Evolutionary conservation across 2,797 vertebrate genomes (phyloP), one percentile per base, ranked within the genome.

Genomic region (Chelon labrosus): DNA sequence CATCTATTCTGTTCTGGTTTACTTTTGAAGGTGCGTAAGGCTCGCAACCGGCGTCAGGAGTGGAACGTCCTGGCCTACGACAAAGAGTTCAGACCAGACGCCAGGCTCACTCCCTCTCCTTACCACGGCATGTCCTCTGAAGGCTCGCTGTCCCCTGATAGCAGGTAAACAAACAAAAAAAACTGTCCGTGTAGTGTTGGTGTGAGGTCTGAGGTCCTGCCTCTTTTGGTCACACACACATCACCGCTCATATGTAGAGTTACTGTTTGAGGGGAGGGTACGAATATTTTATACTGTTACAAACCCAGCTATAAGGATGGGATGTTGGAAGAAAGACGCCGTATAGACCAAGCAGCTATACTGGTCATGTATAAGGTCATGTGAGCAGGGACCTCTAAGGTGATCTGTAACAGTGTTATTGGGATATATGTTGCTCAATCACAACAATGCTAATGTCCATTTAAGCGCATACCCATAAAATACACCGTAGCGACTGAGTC

Each of bases 31-130:
- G 92, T 93, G 77, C 93, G 97, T 35, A 97, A 98, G 84, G 97
- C 97, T 50, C 95, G 97, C 8, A 97, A 97, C 90, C 93, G 97
- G 3, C 96, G 96, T 1, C 96, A 97, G 91, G 96, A 97, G 91
- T 98, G 97, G 97, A 97, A 96, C 81, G 95, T 98, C 75, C 93
- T 97, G 95, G 96, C 96, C 0, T 97, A 97, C 58, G 97, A 98
- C 86, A 98, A 97, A 84, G 97, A 98, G 89, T 97, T 97, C 85
- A 93, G 97, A 65, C 96, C 97, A 0, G 97, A 97, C 70, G 94
- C 96, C 83, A 91, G 96, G 75, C 96, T 97, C 87, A 96, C 96
- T 20, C 96, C 96, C 46, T 97, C 96, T 17, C 97, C 96, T 47
- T 97, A 97, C 91, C 97, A 97, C 57, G 96, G 96, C 92, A 96